A percentile compares a stretch with the other conserved stretches of the same genome.
phyloP scores from a whole-genome alignment of 2,888 invertebrate species.

The Hypena proboscidalis region DNA sequence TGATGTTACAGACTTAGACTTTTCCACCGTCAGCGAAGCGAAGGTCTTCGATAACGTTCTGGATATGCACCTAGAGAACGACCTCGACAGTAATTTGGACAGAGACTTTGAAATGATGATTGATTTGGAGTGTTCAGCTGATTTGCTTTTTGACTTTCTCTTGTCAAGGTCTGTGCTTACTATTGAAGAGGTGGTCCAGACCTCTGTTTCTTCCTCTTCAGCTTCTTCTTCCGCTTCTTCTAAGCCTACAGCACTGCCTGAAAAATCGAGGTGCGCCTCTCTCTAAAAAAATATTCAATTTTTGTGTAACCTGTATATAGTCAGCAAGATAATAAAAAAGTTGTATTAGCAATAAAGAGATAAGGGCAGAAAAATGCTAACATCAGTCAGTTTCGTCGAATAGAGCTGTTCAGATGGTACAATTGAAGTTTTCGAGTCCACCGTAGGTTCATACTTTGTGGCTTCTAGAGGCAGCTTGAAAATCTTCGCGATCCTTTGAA shows the following conservation, averaged over 20 bases:
- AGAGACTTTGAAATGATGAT: slow-evolving; percentile 36
- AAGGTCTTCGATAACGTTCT: slow-evolving; percentile 48
- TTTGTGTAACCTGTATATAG: not conserved
- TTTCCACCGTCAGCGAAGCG: too few species aligned
- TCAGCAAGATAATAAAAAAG: not conserved
- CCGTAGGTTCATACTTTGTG: slow-evolving; percentile 51
- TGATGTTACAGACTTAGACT: slow-evolving; percentile 25
- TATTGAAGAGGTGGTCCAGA: slow-evolving; percentile 55
- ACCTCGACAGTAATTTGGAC: slow-evolving; percentile 47
- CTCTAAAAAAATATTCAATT: slow-evolving; percentile 22
- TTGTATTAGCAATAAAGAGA: too few species aligned
- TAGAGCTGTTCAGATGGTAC: slow-evolving; percentile 61
- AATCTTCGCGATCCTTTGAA: slow-evolving; percentile 66
- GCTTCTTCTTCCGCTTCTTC: slow-evolving; percentile 41
- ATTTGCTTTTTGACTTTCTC: slow-evolving; percentile 40
- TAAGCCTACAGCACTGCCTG: slow-evolving; percentile 56
- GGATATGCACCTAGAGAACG: slow-evolving; percentile 52
- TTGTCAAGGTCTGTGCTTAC: slow-evolving; percentile 7
- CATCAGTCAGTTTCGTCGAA: slow-evolving; percentile 12
- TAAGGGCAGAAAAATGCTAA: too few species aligned
- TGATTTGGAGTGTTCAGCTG: slow-evolving; percentile 45
- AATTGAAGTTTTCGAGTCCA: slow-evolving; percentile 46
- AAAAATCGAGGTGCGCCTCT: slow-evolving; percentile 38
- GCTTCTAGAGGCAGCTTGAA: slow-evolving; percentile 61
- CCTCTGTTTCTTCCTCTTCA: slow-evolving; percentile 50